Base-by-base conservation (phyloP, 2,113 vertebrate species). In the Salvator merianae region DNA sequence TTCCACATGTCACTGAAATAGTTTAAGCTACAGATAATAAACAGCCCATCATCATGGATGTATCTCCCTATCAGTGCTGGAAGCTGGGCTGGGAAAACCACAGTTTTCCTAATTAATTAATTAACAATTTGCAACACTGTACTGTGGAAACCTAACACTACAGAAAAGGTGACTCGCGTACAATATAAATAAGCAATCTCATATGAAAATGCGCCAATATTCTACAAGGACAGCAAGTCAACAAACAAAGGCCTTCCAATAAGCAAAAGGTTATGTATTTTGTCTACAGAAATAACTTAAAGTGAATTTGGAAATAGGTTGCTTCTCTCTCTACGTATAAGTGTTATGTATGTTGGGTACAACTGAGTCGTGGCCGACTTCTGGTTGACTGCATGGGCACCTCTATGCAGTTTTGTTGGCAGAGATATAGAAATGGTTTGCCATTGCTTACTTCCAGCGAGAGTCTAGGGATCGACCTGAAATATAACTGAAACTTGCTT, bases 21-120 rank as follows among this genome's bases (percentile, higher is more conserved):
- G 70, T 86, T 84, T 71, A 18, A 36, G 59, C 65, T 82, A 72
- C 75, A 83, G 86, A 86, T 1, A 13, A 66, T 28, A 0, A 88
- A 89, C 85, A 91, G 9, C 8, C 77, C 38, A 82, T 86, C 86
- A 83, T 43, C 83, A 91, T 89, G 65, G 55, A 89, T 26, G 6
- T 38, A 84, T 88, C 91, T 84, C 87, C 84, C 82, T 77, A 88
- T 85, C 80, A 75, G 84, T 83, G 22, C 24, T 28, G 34, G 69
- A 30, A 24, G 10, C 5, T 20, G 18, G 30, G 50, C 47, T 30
- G 3, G 62, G 59, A 73, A 83, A 84, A 13, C 1, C 1, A 40
- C 59, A 79, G 55, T 88, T 88, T 85, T 85, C 85, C 82, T 76
- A 22, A 88, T 79, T 87, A 90, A 83, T 77, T n/a, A 76, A 87